phyloP scores from a whole-genome alignment of 2,113 vertebrate species.

The Meleagris gallopavo region DNA sequence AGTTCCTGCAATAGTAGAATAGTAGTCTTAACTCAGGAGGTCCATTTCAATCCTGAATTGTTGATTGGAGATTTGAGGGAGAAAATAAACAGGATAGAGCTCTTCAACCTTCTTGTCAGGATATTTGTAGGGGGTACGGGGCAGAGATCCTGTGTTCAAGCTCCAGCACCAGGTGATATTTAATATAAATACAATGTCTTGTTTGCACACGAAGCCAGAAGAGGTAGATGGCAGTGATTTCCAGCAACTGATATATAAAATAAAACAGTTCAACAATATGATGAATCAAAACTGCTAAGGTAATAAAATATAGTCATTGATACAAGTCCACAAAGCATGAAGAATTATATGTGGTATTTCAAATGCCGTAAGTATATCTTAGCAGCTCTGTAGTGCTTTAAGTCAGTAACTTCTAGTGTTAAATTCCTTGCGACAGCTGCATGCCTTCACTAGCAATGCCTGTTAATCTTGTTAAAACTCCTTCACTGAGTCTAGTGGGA shows the following conservation, averaged over 20 bases:
- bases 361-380: accelerated
- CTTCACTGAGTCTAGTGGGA: background rate
- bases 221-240: background rate
- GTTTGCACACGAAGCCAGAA: background rate
- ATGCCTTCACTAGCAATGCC: background rate
- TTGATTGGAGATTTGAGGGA: background rate
- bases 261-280: background rate
- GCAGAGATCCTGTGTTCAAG: background rate
- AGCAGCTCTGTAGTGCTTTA: background rate
- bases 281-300: background rate
- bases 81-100: accelerated
- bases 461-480: background rate
- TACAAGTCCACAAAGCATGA: background rate
- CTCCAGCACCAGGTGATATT: background rate
- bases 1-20: background rate
- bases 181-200: background rate
- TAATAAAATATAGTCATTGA: background rate
- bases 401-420: background rate
- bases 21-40: background rate
- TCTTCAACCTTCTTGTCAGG: background rate
- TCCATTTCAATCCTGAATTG: background rate
- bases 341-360: background rate
- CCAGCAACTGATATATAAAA: background rate
- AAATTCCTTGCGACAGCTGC: accelerated
- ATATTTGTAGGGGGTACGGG: accelerated